Conservation (phyloP, 2,113 vertebrate species). For the Aviceda subcristata region DNA sequence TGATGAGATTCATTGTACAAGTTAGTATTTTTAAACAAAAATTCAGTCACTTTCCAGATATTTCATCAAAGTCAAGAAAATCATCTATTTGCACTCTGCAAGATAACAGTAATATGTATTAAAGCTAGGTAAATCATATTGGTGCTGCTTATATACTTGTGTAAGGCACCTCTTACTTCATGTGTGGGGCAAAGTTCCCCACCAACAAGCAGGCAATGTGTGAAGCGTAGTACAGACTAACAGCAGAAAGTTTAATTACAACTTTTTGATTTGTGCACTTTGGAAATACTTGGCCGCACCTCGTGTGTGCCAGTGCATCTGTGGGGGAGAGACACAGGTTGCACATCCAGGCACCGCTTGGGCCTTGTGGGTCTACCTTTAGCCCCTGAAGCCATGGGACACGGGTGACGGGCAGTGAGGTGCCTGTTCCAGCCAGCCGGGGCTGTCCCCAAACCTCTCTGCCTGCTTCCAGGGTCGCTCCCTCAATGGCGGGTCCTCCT, state of each 20-base stretch:
- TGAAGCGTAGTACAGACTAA: background rate
- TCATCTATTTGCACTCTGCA: background rate
- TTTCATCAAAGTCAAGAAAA: background rate
- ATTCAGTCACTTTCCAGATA: background rate
- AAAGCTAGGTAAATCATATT: background rate
- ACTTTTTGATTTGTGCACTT: background rate
- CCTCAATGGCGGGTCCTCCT: background rate
- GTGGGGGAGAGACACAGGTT: background rate
- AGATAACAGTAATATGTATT: background rate
- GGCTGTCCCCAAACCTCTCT: background rate
- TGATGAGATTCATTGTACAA: background rate
- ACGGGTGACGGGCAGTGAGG: rapidly evolving
- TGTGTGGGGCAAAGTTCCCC: background rate
- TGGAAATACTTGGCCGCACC: background rate
- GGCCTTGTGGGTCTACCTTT: background rate
- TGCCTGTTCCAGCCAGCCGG: background rate
- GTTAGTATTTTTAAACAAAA: background rate
- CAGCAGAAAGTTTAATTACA: background rate
- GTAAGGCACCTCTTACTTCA: background rate
- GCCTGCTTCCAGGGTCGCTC: background rate
- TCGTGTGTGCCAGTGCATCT: background rate
- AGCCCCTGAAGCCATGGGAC: rapidly evolving
- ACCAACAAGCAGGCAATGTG: background rate
- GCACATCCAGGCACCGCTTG: background rate
- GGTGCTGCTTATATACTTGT: background rate